phyloP scores from a whole-genome alignment of 2,113 vertebrate genomes.

The Cochlearius cochlearius region DNA sequence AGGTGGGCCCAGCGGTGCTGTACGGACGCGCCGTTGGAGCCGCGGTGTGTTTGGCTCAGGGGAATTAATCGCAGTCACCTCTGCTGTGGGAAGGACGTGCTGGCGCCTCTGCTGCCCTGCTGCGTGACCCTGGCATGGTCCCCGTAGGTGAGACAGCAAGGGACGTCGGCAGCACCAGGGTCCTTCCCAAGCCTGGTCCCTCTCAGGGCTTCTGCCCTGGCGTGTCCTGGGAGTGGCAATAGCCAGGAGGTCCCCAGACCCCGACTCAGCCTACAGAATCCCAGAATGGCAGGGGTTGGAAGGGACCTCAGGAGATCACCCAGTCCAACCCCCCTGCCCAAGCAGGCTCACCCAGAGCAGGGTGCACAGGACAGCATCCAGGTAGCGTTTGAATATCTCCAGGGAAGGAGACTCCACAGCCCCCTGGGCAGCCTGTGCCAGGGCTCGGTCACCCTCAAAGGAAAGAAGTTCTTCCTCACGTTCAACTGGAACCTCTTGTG shows the following conservation, averaged over 20 bases:
- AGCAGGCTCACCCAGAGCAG: too few species aligned
- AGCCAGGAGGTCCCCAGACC: neutral
- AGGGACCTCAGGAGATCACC: too few species aligned
- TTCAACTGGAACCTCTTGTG: too few species aligned
- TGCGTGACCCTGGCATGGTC: neutral
- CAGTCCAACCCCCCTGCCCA: too few species aligned
- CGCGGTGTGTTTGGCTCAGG: fast-evolving
- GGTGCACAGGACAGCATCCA: too few species aligned
- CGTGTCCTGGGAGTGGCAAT: fast-evolving
- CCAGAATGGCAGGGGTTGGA: too few species aligned
- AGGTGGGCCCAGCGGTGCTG: neutral
- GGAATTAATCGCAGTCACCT: neutral
- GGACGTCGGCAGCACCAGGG: fast-evolving
- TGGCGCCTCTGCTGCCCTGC: neutral
- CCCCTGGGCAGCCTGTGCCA: too few species aligned
- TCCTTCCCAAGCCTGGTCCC: neutral
- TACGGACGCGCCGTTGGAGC: neutral
- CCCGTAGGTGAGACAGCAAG: neutral
- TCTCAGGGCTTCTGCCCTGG: neutral
- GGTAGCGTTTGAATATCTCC: too few species aligned
- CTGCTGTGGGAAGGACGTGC: neutral
- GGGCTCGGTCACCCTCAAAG: too few species aligned
- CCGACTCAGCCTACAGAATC: neutral
- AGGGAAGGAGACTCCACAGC: too few species aligned
- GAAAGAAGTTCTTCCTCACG: too few species aligned